phyloP scores from a whole-genome alignment of 2,888 invertebrate genomes.

The Muscina levida region DNA sequence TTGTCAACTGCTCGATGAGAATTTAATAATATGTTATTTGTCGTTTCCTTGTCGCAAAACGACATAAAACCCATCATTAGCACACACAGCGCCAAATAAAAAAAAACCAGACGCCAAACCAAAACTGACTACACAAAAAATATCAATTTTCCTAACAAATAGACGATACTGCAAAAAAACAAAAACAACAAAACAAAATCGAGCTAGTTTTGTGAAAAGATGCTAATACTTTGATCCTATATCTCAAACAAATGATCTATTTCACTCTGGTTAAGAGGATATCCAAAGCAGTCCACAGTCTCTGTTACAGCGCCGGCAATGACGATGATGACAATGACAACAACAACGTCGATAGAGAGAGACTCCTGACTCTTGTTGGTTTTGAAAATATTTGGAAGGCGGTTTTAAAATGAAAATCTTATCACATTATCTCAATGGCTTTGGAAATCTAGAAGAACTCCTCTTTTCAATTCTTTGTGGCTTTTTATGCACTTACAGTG shows the following conservation, averaged over 20 bases:
- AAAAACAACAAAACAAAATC: conserved; percentile 5
- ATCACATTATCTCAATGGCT: conserved; percentile 59
- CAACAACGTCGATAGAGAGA: conserved; percentile 1
- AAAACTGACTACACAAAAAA: conserved; percentile 43
- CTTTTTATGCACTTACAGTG: conserved; percentile 53
- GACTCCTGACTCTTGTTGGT: conserved; percentile 15
- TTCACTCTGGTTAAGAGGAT: conserved; percentile 36
- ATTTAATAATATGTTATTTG: conserved; percentile 63
- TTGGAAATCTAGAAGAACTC: conserved; percentile 62
- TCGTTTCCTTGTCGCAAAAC: conserved; percentile 28
- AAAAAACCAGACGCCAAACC: conserved; percentile 23
- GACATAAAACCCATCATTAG: conserved; percentile 57
- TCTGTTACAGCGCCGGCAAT: conserved; percentile 1
- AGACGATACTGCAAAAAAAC: background rate
- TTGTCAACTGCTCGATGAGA: conserved; percentile 66
- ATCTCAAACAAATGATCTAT: conserved; percentile 64
- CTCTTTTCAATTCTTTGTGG: conserved; percentile 27
- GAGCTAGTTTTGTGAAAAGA: conserved; percentile 32
- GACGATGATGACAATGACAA: conserved; percentile 34
- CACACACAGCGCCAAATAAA: no score
- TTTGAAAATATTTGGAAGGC: conserved; percentile 61
- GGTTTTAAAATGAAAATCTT: conserved; percentile 61
- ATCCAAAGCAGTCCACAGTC: conserved; percentile 17
- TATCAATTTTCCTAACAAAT: conserved; percentile 62
- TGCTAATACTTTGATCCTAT: conserved; percentile 65